Evolutionary conservation across 2,797 vertebrate species (phyloP).

Genomic region (Scleropages formosus): DNA sequence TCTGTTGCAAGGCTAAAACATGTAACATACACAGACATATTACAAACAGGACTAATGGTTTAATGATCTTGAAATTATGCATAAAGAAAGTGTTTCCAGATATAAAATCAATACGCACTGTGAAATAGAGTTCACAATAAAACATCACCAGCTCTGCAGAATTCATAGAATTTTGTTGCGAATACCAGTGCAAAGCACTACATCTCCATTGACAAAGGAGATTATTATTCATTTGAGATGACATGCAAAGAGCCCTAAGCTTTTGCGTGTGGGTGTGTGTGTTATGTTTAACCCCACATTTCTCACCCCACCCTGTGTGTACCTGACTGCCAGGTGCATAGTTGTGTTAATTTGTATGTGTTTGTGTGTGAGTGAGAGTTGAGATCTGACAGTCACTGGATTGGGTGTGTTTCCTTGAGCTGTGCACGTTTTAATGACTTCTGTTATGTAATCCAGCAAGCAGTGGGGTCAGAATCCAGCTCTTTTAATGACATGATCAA

Average conservation of each 20-base stretch:
- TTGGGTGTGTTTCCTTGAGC: neutral
- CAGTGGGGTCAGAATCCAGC: neutral
- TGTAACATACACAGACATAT: too few species aligned
- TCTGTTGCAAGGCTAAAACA: too few species aligned
- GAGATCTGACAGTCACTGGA: neutral
- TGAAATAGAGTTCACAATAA: too few species aligned
- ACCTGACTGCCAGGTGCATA: constrained; percentile 24
- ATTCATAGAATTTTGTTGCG: too few species aligned
- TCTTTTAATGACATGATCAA: too few species aligned
- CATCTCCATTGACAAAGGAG: neutral
- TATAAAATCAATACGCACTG: too few species aligned
- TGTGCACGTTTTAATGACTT: neutral
- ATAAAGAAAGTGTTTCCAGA: too few species aligned
- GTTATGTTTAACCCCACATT: neutral
- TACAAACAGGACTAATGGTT: too few species aligned
- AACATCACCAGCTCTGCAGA: too few species aligned
- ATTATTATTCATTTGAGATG: neutral
- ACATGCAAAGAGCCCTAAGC: neutral
- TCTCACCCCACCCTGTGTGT: neutral
- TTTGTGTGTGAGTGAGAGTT: constrained; percentile 2
- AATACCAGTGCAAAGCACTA: neutral
- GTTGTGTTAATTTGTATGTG: constrained; percentile 7
- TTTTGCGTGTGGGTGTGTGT: neutral
- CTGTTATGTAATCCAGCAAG: constrained; percentile 16
- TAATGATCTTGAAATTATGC: too few species aligned